Conservation (phyloP, 1,140 invertebrate species). For the Papilio xuthus region DNA sequence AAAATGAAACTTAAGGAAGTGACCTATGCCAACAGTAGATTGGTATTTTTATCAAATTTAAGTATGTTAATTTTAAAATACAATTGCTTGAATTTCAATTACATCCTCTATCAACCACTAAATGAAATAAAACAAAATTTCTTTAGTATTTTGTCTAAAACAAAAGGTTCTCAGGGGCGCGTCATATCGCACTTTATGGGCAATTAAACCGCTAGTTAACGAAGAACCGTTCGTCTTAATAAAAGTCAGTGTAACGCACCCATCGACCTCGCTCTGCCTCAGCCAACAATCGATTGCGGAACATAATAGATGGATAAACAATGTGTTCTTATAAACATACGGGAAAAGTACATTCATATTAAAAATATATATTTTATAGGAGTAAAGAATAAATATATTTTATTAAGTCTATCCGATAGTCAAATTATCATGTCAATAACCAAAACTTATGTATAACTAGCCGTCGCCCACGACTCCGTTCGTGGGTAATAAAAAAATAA, state of each 20-base stretch:
- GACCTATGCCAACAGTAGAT: no score
- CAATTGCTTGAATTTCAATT: background rate
- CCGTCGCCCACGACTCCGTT: no score
- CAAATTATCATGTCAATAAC: no score
- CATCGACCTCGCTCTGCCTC: slow-evolving; percentile 23
- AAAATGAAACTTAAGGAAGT: no score
- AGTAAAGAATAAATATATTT: background rate
- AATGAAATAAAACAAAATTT: background rate
- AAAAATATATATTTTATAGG: background rate
- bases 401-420: no score
- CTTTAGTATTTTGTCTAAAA: slow-evolving; percentile 12
- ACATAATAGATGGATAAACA: slow-evolving; percentile 28
- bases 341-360: background rate
- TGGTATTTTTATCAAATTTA: no score
- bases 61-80: no score
- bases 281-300: slow-evolving; percentile 22
- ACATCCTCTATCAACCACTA: background rate
- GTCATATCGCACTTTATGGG: slow-evolving; percentile 56
- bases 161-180: slow-evolving; percentile 35
- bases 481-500: no score
- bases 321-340: background rate
- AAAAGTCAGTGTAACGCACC: slow-evolving; percentile 47
- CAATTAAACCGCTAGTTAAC: slow-evolving; percentile 53
- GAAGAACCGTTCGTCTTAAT: slow-evolving; percentile 53
- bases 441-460: no score